These are phyloP conservation scores for Notarius lentiginosus DNA, from an alignment of 2,113 vertebrate species.

Conservation along the genomic window DNA sequence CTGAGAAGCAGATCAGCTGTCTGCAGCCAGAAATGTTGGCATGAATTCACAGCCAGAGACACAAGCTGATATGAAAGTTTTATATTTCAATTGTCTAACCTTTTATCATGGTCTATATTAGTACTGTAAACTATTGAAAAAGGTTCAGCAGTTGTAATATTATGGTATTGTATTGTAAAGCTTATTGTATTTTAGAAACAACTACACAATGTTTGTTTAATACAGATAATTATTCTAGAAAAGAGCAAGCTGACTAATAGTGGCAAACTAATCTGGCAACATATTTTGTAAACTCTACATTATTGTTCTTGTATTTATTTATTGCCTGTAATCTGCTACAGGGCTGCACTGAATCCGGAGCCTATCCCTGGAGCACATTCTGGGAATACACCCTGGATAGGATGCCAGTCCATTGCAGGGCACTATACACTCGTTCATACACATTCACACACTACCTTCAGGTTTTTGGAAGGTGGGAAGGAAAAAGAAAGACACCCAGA, in stretches of 20 bases:
- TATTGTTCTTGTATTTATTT: background rate
- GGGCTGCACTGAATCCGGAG: background rate
- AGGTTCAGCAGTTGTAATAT: background rate
- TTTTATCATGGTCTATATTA: background rate
- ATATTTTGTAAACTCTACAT: background rate
- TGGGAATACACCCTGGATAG: background rate
- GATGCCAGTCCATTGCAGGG: background rate
- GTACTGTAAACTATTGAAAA: background rate
- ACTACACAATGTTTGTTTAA: background rate
- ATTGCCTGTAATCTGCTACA: background rate
- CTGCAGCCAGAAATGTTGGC: background rate
- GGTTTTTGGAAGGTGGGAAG: background rate
- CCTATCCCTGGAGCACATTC: background rate
- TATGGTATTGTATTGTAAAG: background rate
- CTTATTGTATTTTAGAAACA: background rate
- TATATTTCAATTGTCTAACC: background rate
- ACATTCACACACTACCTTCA: background rate
- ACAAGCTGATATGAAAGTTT: background rate
- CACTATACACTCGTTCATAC: background rate
- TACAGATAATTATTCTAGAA: background rate
- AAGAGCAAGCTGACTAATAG: background rate
- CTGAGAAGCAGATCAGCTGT: background rate
- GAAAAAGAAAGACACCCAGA: background rate
- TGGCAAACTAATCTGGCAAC: background rate
- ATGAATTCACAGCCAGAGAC: background rate